Base-by-base conservation (phyloP, 2,888 invertebrate genomes). In the Lydus trimaculatus region DNA sequence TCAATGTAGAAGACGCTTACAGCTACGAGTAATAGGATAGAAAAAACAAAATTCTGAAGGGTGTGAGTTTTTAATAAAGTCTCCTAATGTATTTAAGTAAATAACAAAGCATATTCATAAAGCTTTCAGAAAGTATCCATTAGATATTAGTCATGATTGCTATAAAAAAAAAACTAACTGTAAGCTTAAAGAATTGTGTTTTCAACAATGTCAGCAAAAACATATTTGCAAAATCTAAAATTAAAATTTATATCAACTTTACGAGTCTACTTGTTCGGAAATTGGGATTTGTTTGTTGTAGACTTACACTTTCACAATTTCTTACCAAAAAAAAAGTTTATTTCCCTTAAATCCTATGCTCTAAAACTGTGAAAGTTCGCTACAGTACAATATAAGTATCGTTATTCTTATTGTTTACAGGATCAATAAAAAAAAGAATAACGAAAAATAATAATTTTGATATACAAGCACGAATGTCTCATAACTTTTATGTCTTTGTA, bases 351-450 rank as follows among this genome's bases (percentile, higher is more conserved):
- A 36, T 36, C 15, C 15, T 7, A 36, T 7, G 6, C 7, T 36
- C 13, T 43, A 43, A 17, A 43, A n/a, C n/a, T 43, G 43, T 17
- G 43, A 43, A n/a, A 17, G 9, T 43, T 17, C n/a, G 6, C 4
- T 8, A 43, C 39, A 4, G 2, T 39, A 39, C 7, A 15, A 39
- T 15, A 39, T n/a, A 39, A 39, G 15, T 1, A 39, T 15, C 15
- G 39, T 0, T 39, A 39, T 23, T 2, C 23, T 23, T 23, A 23
- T 52, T 11, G 48, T 52, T 52, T 4, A 23, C 23, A 4, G 3
- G 23, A 52, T 20, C 48, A 52, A 52, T 52, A 52, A 52, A 52
- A 52, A 23, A 52, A 52, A 52, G 6, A 52, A 52, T 52, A 52
- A 52, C 23, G 23, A 23, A 4, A 52, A 52, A 52, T 52, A 17